Base-by-base conservation (phyloP, 2,113 vertebrate species). In the Pyrgilauda ruficollis region DNA sequence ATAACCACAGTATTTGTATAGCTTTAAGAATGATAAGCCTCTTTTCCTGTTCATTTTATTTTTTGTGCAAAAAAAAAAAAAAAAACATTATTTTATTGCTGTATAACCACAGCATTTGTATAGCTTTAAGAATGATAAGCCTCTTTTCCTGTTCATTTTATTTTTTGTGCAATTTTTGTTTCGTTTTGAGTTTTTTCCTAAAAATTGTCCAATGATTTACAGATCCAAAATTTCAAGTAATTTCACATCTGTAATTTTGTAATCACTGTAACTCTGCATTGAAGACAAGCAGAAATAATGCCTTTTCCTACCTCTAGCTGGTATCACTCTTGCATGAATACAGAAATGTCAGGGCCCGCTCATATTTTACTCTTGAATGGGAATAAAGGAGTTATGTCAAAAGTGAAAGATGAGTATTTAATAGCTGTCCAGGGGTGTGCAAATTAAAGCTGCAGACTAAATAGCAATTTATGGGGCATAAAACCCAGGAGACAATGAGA, bases 351-450 rank as follows among this genome's bases (percentile, higher is more conserved):
- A 68, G 21, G 53, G 30, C 4, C 46, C 2, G 9, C 21, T 91
- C 37, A 39, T 89, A 84, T 84, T 84, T 93, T 92, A 67, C 37
- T 84, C 39, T 75, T 63, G 73, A 93, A 91, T 3, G 17, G 33
- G 55, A 83, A 93, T 33, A 95, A 82, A 30, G 39, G 14, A 67
- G 5, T 26, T 59, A n/a, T 70, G 44, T 84, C 77, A 63, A 70
- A 91, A 84, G 27, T 75, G 52, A 84, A 91, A 78, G 33, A 93
- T 44, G 70, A 89, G 56, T 75, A 55, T 84, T 89, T 94, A 91
- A 89, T 84, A 63, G 52, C 30, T 59, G 56, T 81, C 84, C 81
- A 93, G 30, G 47, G 46, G 21, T 81, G 64, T 47, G 33, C 20
- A 91, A 93, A 94, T 94, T 92, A 91, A 84, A 87, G 21, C 16